phyloP scores from a whole-genome alignment of 2,888 invertebrate genomes.

The Caradrina clavipalpis region DNA sequence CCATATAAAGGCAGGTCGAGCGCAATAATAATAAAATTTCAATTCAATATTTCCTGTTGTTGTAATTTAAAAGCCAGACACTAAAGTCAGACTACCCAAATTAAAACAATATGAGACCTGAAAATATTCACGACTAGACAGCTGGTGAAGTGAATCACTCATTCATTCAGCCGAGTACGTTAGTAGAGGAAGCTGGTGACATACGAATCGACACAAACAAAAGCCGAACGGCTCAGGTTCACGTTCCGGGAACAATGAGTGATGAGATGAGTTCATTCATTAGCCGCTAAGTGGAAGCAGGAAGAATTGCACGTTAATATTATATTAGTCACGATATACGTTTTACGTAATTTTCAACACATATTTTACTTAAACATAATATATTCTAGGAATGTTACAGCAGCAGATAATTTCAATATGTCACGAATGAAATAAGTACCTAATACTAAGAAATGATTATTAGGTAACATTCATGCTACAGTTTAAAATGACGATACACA shows the following conservation, averaged over 20 bases:
- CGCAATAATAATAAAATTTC: slow-evolving; percentile 22
- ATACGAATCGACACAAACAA: slow-evolving; percentile 66
- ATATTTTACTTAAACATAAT: slow-evolving; percentile 4
- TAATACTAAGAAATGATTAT: not conserved
- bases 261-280: slow-evolving; percentile 76
- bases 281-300: slow-evolving; percentile 58
- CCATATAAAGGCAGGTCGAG: not conserved
- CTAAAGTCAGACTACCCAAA: slow-evolving; percentile 35
- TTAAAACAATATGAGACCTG: slow-evolving; percentile 33
- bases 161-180: slow-evolving; percentile 60
- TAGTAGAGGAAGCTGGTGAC: slow-evolving; percentile 76
- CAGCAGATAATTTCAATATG: not conserved
- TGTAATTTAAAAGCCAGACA: slow-evolving; percentile 27
- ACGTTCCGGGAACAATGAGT: slow-evolving; percentile 81
- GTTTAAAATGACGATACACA: not conserved
- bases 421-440: not conserved
- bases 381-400: not conserved
- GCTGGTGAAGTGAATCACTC: slow-evolving; percentile 69
- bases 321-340: slow-evolving; percentile 61
- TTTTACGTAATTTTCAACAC: slow-evolving; percentile 41
- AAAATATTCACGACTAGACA: slow-evolving; percentile 58
- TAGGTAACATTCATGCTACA: not conserved
- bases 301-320: slow-evolving; percentile 68
- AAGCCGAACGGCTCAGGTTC: slow-evolving; percentile 65
- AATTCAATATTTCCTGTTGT: slow-evolving; percentile 46